Evolutionary conservation across 2,888 invertebrate genomes (phyloP), one percentile per base, ranked within the genome.

Genomic region (Margaritifera margaritifera): DNA sequence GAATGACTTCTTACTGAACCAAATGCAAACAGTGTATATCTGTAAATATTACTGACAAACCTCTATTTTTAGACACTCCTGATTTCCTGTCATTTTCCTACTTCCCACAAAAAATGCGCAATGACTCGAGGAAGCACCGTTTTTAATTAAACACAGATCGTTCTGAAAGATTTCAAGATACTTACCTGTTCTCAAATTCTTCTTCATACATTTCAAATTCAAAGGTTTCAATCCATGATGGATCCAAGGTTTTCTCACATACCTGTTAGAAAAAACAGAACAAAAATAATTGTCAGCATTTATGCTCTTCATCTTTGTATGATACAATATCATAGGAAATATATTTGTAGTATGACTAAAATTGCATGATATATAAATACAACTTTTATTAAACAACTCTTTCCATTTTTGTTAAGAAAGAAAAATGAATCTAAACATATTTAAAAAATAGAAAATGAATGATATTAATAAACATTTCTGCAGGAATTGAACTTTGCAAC

Each of bases 141-240:
- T 55, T 55, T 11, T 22, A 55, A n/a, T 55, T 55, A 22, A 18
- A 8, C 8, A 24, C 56, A 22, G 1, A 55, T 22, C 19, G 0
- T 24, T 15, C 56, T 1, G 56, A 55, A 55, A 18, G 56, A n/a
- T 31, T 27, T 20, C 6, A 42, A 60, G 51, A 31, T 8, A 68
- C 62, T 64, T 72, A 88, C 87, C 85, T 84, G 70, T 79, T 75
- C 4, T 64, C 68, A 52, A 88, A 79, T 56, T 88, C 87, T 67
- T 88, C 86, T 50, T 73, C 68, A 27, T 84, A 79, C 8, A 87
- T 68, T 22, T 72, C 70, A 75, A 86, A 87, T 61, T 86, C 84
- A 80, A 88, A 85, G 3, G 83, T 85, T 72, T 88, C 85, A 11
- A 82, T 77, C 88, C 87, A 88, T 1, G 72, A 78, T 24, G 87